Base-by-base conservation (phyloP, 2,113 vertebrate species). In the Pholis gunnellus region DNA sequence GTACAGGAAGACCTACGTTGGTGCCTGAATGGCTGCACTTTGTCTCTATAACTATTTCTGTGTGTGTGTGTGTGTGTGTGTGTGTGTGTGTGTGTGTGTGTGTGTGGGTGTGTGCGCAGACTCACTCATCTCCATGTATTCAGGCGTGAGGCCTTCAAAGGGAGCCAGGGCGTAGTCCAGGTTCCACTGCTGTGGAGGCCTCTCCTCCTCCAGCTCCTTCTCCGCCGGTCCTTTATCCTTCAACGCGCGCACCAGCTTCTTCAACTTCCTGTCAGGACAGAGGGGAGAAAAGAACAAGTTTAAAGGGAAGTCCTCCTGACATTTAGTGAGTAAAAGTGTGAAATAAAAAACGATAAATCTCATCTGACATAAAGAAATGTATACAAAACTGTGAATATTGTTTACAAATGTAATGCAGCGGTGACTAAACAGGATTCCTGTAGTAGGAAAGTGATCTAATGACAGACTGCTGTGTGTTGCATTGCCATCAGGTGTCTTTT, bases 121-220 rank as follows among this genome's bases (percentile, higher is more conserved):
- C 98, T 96, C 93, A 99, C 98, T 99, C 98, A 99, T 99, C 92
- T 99, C 98, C 98, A 99, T 99, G 93, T 99, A 99, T 85, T 99
- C 98, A 3, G 98, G 98, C 13, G 97, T 98, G 74, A 99, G 94
- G 9, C 98, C 98, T 0, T 97, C 97, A 69, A 97, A 99, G 0
- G 97, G 97, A 65, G 97, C 98, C 81, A 99, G 91, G 61, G 91
- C 94, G 8, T 98, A 96, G 87, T 99, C 98, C 2, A 97, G 93
- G 83, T 97, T 96, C 98, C 98, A 99, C 52, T 98, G 98, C 81
- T 97, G 96, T 4, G 96, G 96, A 9, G 94, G 91, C 44, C 93
- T 92, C 61, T 93, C 91, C 6, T 94, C 94, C 57, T 95, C 91
- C 3, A 70, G 84, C 93, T 96, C 93, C 69, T 95, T 93, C 11